Evolutionary conservation across 1,140 invertebrate species (phyloP).

Genomic region (Polypedilum pembai): DNA sequence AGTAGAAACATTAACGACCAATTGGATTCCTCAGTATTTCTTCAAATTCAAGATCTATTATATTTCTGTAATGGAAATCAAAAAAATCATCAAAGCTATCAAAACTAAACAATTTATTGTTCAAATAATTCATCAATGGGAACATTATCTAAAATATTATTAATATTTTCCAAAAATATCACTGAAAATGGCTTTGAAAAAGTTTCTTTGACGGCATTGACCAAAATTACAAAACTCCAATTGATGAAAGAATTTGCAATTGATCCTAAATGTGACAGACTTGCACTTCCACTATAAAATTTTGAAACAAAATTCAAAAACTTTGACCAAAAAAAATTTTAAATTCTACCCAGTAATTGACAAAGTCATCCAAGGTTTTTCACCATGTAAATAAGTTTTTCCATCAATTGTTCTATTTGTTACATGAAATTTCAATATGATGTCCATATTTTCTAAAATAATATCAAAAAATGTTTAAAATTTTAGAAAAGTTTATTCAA

Average conservation of each 20-base stretch:
- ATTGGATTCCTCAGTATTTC: too few relatives aligned
- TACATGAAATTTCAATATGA: background rate
- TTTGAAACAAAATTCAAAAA: too few relatives aligned
- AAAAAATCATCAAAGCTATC: background rate
- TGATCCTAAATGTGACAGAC: background rate
- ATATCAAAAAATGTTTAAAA: too few relatives aligned
- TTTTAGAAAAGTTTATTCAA: too few relatives aligned
- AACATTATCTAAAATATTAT: background rate
- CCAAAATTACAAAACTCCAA: background rate
- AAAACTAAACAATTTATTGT: background rate
- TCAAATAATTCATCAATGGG: background rate
- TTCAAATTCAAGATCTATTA: too few relatives aligned
- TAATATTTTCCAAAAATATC: background rate
- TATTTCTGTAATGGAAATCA: too few relatives aligned
- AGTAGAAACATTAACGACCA: too few relatives aligned
- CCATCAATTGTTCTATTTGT: background rate
- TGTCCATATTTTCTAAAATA: background rate
- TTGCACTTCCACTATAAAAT: background rate
- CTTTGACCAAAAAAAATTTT: background rate
- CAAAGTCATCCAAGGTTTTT: conserved; percentile 8
- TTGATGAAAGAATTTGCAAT: background rate
- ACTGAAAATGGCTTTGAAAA: background rate
- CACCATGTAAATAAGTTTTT: background rate
- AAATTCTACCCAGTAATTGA: background rate
- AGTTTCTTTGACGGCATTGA: background rate